Base-by-base conservation (phyloP, 1,140 invertebrate species). In the Caenorhabditis brenneri region DNA sequence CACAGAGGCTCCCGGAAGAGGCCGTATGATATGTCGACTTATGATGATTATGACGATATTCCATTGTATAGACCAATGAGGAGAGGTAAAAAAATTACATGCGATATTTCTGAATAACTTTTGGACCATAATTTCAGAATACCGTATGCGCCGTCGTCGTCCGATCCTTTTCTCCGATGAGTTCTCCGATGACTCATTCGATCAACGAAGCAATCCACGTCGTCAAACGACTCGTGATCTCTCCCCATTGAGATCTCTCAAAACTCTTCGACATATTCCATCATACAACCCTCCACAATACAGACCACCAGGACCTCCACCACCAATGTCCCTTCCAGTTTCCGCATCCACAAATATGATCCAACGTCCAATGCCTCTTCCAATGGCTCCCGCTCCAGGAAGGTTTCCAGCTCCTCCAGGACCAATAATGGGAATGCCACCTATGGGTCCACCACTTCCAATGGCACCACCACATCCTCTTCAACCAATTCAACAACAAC, bases 41-140 rank as follows among this genome's bases (percentile, higher is more conserved):
- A 74, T 74, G 65, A 74, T 27, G 65, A 74, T 74, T 74, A 74
- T 74, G 65, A 74, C 24, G 36, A 74, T 46, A 74, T 74, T 74
- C 65, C 65, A 74, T 74, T 74, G 29, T 74, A 74, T 29, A 46
- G 65, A 42, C 65, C 65, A n/a, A 42, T 74, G 65, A 74, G 65
- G 46, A 46, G 65, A 74, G 65, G 65, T 74, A 12, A 74, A 36
- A 7, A 19, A 36, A n/a, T 19, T 33, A 22, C 5, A 42, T 74
- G 0, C 12, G 0, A 31, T 42, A 7, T 0, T 22, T 65, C 19
- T 65, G n/a, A n/a, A n/a, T n/a, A n/a, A n/a, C n/a, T n/a, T n/a
- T n/a, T n/a, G n/a, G n/a, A n/a, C n/a, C n/a, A n/a, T n/a, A n/a
- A n/a, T n/a, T n/a, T 42, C 65, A 74, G 65, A 74, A 46, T 74